A percentile compares a stretch with the other conserved stretches of the same genome.
Conservation (phyloP, 2,113 vertebrate genomes). For the Petromus typicus region DNA sequence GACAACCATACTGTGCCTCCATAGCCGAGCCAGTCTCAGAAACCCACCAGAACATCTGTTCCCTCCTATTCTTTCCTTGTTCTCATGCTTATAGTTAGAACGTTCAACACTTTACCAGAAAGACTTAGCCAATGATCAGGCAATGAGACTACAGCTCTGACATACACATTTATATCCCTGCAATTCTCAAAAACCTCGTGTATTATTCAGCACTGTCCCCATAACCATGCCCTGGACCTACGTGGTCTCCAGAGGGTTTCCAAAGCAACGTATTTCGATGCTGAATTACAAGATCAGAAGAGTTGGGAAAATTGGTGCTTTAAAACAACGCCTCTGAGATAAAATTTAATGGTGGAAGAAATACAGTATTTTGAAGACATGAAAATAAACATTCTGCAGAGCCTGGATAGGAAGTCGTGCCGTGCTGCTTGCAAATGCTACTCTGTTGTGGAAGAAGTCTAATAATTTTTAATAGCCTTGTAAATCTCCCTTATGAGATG, state of each 20-base stretch:
- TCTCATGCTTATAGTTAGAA: neutral
- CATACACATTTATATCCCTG: neutral
- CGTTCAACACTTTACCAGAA: neutral
- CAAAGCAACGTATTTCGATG: conserved; percentile 70
- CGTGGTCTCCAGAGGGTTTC: conserved; percentile 70
- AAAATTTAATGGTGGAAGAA: conserved; percentile 80
- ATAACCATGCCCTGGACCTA: neutral
- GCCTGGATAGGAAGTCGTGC: conserved; percentile 30
- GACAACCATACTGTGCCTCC: neutral
- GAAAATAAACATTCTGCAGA: conserved; percentile 76
- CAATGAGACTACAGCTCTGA: neutral
- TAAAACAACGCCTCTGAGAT: conserved; percentile 75
- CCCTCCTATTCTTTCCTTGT: neutral
- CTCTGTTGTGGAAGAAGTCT: conserved; percentile 72
- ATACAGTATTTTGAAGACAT: conserved; percentile 77
- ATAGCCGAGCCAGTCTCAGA: neutral
- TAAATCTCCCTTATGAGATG: conserved; percentile 84
- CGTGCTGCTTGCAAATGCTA: conserved; percentile 64
- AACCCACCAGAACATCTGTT: neutral
- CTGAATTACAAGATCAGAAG: conserved; percentile 78
- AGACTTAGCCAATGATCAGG: neutral
- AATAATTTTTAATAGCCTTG: conserved; percentile 83
- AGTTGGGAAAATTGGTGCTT: conserved; percentile 71
- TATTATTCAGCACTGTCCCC: conserved; percentile 22
- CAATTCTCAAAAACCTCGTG: neutral